Evolutionary conservation across 2,888 invertebrate species (phyloP).

Genomic region (Brachyopa scutellaris): DNA sequence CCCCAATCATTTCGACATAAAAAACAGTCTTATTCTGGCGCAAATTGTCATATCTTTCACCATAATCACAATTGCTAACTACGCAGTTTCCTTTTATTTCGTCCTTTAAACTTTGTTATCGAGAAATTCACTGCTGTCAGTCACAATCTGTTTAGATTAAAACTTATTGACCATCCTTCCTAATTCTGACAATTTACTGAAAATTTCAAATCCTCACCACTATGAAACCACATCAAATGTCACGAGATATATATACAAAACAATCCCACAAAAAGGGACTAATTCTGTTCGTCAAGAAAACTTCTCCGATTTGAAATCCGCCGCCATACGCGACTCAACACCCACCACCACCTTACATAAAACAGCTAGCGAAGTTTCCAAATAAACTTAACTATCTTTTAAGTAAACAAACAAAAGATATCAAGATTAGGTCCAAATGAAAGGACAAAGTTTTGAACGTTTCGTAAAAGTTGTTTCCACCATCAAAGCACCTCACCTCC

Average conservation of each 20-base stretch:
- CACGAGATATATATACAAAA: slow-evolving; percentile 48
- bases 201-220: slow-evolving; percentile 34
- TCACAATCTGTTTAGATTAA: background rate
- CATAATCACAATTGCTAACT: too few relatives aligned
- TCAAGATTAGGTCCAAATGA: slow-evolving; percentile 46
- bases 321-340: background rate
- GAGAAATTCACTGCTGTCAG: too few relatives aligned
- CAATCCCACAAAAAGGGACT: slow-evolving; percentile 30
- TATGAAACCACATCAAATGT: slow-evolving; percentile 60
- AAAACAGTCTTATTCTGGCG: too few relatives aligned
- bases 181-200: slow-evolving; percentile 39
- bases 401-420: slow-evolving; percentile 59
- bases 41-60: too few relatives aligned
- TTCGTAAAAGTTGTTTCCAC: slow-evolving; percentile 37
- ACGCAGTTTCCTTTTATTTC: too few relatives aligned
- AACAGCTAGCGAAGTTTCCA: slow-evolving; percentile 35
- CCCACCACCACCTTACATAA: background rate
- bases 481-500: background rate
- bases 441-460: slow-evolving; percentile 66
- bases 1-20: too few relatives aligned
- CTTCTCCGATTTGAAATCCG: background rate
- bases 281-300: background rate
- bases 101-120: too few relatives aligned
- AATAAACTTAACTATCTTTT: slow-evolving; percentile 60
- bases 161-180: slow-evolving; percentile 11